These are phyloP conservation scores for Magallana gigas DNA, from an alignment of 1,140 invertebrate genomes.

Conservation along the genomic window DNA sequence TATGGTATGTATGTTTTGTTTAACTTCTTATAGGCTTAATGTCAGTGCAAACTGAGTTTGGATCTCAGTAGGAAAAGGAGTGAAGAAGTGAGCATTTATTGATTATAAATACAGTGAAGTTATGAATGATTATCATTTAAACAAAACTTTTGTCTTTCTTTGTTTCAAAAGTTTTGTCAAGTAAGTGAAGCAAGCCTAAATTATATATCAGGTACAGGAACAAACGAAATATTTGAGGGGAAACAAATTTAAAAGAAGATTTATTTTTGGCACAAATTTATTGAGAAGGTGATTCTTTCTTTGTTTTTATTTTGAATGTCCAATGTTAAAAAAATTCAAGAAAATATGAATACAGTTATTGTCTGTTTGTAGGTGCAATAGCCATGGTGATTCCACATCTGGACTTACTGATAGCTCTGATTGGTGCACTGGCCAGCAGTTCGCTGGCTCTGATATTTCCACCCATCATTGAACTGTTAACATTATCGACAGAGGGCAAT, in stretches of 20 bases:
- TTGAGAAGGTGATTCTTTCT: too few species aligned
- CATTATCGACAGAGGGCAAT: conserved; percentile 75
- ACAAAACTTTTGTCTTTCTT: too few species aligned
- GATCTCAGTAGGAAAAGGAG: neutral
- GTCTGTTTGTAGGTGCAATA: conserved; percentile 85
- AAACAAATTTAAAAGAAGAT: too few species aligned
- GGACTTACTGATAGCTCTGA: conserved; percentile 92
- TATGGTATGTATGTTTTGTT: neutral
- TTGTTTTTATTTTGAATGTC: neutral
- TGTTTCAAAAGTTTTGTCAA: too few species aligned
- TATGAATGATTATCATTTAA: too few species aligned
- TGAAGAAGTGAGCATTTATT: too few species aligned
- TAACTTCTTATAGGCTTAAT: neutral
- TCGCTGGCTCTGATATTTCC: conserved; percentile 94
- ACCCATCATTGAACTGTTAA: conserved; percentile 92
- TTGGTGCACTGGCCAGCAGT: conserved; percentile 93
- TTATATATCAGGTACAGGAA: too few species aligned
- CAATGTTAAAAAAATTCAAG: neutral
- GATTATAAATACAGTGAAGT: too few species aligned
- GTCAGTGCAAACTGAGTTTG: neutral
- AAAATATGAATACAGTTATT: neutral
- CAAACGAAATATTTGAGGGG: too few species aligned
- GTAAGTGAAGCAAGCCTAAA: too few species aligned
- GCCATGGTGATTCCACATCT: conserved; percentile 92
- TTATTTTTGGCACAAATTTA: too few species aligned